phyloP scores from a whole-genome alignment of 2,888 invertebrate species.

The Diplazon laetatorius region DNA sequence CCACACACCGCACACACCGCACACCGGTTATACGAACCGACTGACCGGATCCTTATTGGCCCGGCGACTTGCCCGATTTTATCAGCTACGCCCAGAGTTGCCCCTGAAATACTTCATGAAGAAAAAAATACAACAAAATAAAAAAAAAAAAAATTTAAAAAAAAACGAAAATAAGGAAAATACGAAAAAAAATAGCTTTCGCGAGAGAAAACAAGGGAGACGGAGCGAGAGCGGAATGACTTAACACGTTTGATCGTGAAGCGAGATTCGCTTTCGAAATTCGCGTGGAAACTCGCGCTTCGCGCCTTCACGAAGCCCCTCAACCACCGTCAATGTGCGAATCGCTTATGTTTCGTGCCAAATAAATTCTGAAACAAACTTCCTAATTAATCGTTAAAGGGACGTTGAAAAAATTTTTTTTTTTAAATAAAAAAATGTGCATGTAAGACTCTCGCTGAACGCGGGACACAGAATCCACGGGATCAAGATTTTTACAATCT shows the following conservation, averaged over 20 bases:
- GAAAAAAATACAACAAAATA: conserved; percentile 46
- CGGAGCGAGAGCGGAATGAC: conserved; percentile 61
- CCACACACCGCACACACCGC: too few species aligned
- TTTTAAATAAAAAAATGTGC: too few species aligned
- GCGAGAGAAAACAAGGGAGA: too few species aligned
- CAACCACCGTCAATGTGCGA: conserved; percentile 17
- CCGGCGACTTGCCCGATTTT: conserved; percentile 61
- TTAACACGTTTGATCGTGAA: conserved; percentile 65
- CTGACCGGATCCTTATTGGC: conserved; percentile 63
- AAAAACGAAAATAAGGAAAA: too few species aligned
- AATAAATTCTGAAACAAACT: conserved; percentile 43
- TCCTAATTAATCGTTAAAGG: conserved; percentile 61
- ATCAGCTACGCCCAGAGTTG: conserved; percentile 62
- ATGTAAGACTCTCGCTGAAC: conserved; percentile 7
- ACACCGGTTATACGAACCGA: conserved; percentile 51
- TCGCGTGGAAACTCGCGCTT: conserved; percentile 58
- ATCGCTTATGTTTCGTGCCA: conserved; percentile 50
- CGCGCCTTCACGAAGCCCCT: conserved; percentile 33
- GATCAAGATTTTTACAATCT: conserved; percentile 11
- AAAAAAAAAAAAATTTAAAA: too few species aligned
- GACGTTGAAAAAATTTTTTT: too few species aligned
- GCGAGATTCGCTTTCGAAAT: conserved; percentile 63
- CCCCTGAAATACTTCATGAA: conserved; percentile 64
- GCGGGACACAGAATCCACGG: conserved; percentile 33
- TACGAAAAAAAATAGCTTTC: too few species aligned